Evolutionary conservation across 2,888 invertebrate genomes (phyloP), one percentile per base, ranked within the genome.

Genomic region (Cynaeus angustus): DNA sequence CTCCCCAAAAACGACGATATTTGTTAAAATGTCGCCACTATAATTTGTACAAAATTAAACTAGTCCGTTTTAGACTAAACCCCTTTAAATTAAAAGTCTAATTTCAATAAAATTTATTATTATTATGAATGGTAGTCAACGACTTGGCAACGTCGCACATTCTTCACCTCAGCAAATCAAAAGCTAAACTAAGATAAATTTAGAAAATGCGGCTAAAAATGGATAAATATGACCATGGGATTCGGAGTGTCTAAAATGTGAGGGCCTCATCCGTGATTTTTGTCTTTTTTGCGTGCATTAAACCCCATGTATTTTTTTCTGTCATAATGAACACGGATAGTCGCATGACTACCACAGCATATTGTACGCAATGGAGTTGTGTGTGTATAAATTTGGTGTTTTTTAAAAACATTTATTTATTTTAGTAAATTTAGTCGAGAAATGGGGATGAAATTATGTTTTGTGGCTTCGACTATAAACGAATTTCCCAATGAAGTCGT

Each of bases 361-460:
- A 86, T 88, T 87, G 88, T 89, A 88, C 88, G 89, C 88, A 88
- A 89, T 89, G 89, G 89, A 89, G 89, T 87, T 88, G 86, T 87
- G 79, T 78, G 75, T 81, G 77, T 81, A 75, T 79, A 76, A 77
- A 75, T 77, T 74, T 78, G 66, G 74, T 77, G 70, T 74, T 77
- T 73, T 73, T 74, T 73, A 75, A 77, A 75, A 73, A 73, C 70
- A 68, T 72, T 70, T 71, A 71, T 67, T 67, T 73, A 70, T 72
- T 73, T 71, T 73, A 70, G 58, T 61, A 45, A 48, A 33, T 53
- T 61, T 65, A 7, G 38, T 12, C 41, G 59, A 38, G 12, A 38
- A 66, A 48, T 28, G 52, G n/a, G 37, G 12, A 8, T 50, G 38
- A 58, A 53, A 64, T 50, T 26, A 61, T 28, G 46, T 43, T 56